Percentiles rank a stretch among this genome's conserved stretches.
Conservation (phyloP, 1,140 invertebrate genomes). For the Drosophila bocqueti region DNA sequence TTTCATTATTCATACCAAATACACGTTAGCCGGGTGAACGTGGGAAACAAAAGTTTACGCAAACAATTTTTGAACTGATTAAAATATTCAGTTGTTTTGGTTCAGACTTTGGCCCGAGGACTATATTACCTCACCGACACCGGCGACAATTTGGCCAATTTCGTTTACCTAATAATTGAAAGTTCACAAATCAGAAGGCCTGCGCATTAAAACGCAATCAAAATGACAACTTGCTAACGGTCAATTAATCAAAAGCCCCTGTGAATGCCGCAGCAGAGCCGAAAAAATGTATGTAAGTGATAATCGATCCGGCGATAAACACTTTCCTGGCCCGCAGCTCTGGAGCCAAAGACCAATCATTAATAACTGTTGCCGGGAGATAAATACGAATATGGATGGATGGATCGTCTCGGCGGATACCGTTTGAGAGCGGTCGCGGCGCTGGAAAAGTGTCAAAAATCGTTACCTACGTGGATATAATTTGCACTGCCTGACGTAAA, state of each 20-base stretch:
- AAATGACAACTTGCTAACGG: constrained; percentile 70
- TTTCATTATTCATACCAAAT: constrained; percentile 19
- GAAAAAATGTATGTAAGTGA: constrained; percentile 61
- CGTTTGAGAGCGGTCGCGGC: constrained; percentile 31
- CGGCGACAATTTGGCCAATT: constrained; percentile 37
- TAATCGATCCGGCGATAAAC: constrained; percentile 58
- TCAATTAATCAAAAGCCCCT: constrained; percentile 30
- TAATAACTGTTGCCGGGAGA: constrained; percentile 49
- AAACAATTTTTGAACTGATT: constrained; percentile 12
- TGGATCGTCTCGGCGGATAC: constrained; percentile 25
- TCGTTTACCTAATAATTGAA: constrained; percentile 65
- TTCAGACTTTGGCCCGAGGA: constrained; percentile 3
- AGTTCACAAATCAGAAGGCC: constrained; percentile 24
- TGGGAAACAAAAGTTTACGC: constrained; percentile 22
- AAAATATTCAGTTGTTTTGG: background rate
- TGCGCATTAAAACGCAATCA: constrained; percentile 70
- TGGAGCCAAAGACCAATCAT: constrained; percentile 29
- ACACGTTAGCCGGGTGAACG: constrained; percentile 23
- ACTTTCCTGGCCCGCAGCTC: constrained; percentile 61
- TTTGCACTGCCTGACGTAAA: constrained; percentile 49
- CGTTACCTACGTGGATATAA: constrained; percentile 41
- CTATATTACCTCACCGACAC: constrained; percentile 38
- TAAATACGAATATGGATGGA: constrained; percentile 25
- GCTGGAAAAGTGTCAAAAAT: constrained; percentile 60
- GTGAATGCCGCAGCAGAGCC: constrained; percentile 16